Base-by-base conservation (phyloP, 1,140 invertebrate species). In the Eumaeus atala region DNA sequence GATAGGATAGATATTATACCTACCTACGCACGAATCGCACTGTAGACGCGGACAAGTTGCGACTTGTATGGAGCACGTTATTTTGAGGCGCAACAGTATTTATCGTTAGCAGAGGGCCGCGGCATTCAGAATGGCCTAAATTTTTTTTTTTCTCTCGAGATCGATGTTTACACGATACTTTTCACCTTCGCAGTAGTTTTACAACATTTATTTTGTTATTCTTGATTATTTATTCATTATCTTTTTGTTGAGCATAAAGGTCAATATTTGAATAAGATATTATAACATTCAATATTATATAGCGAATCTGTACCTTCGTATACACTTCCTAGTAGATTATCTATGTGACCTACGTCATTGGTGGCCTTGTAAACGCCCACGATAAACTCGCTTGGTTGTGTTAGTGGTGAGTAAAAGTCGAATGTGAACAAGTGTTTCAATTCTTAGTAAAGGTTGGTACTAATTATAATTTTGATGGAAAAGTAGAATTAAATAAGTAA, bases 21-120 rank as follows among this genome's bases (percentile, higher is more conserved):
- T 28, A 28, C 21, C 21, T 40, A 21, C 14, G 34, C 9, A 42
- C 34, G 16, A 33, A n/a, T n/a, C 12, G 38, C 12, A 44, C 3
- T 40, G 38, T 40, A 44, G 54, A 48, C n/a, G 34, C 40, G 37
- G 5, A 40, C 64, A 61, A 53, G 66, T 56, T 66, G 34, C 4
- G 56, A 64, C 58, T 21, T 70, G 64, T 65, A 38, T 14, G 34
- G 49, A 21, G 52, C 55, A 59, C 52, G 56, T 54, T 57, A 54
- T 44, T 9, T 16, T 44, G 8, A 44, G 14, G 16, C 40, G 40
- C 12, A 44, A 44, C 9, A 44, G 40, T 37, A 44, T 16, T 44
- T 44, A 28, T 44, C 16, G 16, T 6, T 6, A 28, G 2, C 21
- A 28, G 21, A 3, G 21, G n/a, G n/a, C n/a, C n/a, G n/a, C n/a